Evolutionary conservation across 2,888 invertebrate species (phyloP), one percentile per base, ranked within the genome.

Genomic region (Chrysolina americana): DNA sequence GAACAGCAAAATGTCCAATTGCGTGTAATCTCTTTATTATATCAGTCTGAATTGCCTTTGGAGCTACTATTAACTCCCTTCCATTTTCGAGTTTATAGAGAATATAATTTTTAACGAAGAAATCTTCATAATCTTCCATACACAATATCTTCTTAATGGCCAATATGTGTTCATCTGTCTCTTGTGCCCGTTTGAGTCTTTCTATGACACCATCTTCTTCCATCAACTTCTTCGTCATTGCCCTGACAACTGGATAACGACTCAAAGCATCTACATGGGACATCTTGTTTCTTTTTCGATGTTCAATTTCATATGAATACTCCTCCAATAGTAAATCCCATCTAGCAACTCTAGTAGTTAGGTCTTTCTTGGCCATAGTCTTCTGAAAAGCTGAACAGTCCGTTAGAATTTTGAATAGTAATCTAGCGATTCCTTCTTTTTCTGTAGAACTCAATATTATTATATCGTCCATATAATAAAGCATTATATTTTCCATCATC

Each of bases 21-120:
- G 2, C 28, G 28, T 28, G 28, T 28, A 5, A 28, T 28, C 28
- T 28, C 28, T 28, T 78, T 4, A 88, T 87, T 1, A n/a, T 81
- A 71, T 87, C 83, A 9, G 68, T 74, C 73, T 85, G 81, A 84
- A 89, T 84, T 10, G 23, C 21, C 23, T 78, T 82, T 0, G 87
- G 87, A 28, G 87, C 81, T 0, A 79, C 81, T 50, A 81, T 17
- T 36, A 82, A 63, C 63, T 79, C 76, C 72, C 44, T 44, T 47
- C 76, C 78, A 41, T 78, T 65, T 41, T 70, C 73, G 70, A 74
- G 76, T 62, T 82, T 83, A 73, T 81, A 84, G 3, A 85, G 36
- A 56, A 85, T 50, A 48, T 76, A 80, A 71, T 75, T 66, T 28
- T 68, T 74, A 23, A 77, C 5, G 41, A 75, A 75, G 70, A 66